Conservation (phyloP, 1,140 invertebrate genomes). For the Anadara kagoshimensis region DNA sequence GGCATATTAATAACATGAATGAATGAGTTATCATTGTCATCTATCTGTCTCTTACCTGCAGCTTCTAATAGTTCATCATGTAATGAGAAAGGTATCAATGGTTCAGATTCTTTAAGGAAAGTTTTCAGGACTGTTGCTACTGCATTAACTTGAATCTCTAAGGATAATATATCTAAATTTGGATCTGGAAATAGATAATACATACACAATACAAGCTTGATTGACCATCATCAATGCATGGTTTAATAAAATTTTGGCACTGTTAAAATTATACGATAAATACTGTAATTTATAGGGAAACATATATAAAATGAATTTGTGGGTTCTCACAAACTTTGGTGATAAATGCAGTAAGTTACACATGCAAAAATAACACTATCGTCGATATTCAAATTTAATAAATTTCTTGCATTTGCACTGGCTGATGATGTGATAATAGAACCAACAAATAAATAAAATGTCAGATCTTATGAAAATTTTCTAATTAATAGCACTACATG, state of each 20-base stretch:
- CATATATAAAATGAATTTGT: neutral
- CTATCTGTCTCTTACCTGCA: conserved; percentile 79
- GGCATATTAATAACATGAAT: too few species aligned
- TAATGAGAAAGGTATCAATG: conserved; percentile 89
- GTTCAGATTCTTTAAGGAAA: conserved; percentile 92
- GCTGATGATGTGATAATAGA: too few species aligned
- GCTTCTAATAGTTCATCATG: conserved; percentile 95
- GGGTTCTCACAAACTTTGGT: too few species aligned
- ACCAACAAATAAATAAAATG: too few species aligned
- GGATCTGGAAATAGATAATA: conserved; percentile 79
- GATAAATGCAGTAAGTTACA: too few species aligned
- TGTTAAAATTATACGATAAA: too few species aligned
- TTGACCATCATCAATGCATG: too few species aligned
- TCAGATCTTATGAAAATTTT: too few species aligned
- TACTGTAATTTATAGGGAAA: too few species aligned
- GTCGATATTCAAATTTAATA: neutral
- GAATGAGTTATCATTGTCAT: too few species aligned
- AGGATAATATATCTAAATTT: conserved; percentile 76
- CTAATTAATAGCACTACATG: too few species aligned
- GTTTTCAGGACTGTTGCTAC: conserved; percentile 97
- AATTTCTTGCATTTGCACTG: neutral
- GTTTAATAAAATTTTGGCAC: too few species aligned
- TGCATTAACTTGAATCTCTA: conserved; percentile 96
- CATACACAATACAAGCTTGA: neutral
- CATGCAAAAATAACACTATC: neutral